A percentile compares a stretch with the other conserved stretches of the same genome.
Evolutionary conservation across 2,797 vertebrate genomes (phyloP).

Genomic region (Lithobates sylvaticus): DNA sequence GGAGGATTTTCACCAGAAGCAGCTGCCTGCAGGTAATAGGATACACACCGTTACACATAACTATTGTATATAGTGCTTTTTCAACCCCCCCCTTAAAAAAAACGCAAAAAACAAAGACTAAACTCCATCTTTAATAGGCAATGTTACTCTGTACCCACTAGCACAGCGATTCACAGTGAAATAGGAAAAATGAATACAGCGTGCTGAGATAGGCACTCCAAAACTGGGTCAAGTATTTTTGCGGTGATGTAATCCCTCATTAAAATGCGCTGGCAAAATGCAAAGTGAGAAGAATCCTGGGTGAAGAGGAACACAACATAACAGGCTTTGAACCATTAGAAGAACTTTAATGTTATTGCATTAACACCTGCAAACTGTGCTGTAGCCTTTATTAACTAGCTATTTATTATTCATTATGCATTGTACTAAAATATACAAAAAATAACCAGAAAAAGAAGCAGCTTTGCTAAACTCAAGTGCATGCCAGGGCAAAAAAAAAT

Average conservation of each 20-base stretch:
- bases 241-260: constrained; percentile 45
- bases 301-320: background rate
- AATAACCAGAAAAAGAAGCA: background rate
- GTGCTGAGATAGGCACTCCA: background rate
- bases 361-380: background rate
- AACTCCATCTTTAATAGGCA: no score
- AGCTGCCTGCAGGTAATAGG: no score
- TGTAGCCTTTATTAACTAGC: background rate
- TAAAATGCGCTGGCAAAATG: constrained; percentile 1
- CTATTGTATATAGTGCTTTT: no score
- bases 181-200: constrained; percentile 7
- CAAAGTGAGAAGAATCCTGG: background rate
- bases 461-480: no score
- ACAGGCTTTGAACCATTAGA: background rate
- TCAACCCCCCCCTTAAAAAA: no score
- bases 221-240: constrained; percentile 46
- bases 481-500: no score
- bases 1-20: no score
- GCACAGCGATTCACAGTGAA: background rate
- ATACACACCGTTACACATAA: no score
- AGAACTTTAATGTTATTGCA: background rate
- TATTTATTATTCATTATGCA: background rate
- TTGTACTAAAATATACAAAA: background rate
- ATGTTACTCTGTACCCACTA: background rate
- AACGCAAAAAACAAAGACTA: no score